A percentile compares a stretch with the other conserved stretches of the same genome.
phyloP scores from a whole-genome alignment of 2,797 vertebrate species.

The Allobates femoralis region DNA sequence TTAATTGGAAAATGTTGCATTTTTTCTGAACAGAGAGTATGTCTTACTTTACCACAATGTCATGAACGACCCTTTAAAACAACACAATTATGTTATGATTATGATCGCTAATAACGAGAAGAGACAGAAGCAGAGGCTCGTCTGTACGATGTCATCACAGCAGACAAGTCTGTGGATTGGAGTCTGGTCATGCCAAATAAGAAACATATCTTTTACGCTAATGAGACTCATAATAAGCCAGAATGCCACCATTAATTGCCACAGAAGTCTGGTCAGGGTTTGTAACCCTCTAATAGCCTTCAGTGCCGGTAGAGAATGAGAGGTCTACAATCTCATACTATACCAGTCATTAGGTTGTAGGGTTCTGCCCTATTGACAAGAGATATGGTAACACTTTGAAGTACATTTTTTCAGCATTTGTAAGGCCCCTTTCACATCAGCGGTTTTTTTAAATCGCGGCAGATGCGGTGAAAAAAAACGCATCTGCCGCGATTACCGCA shows the following conservation, averaged over 20 bases:
- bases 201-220: neutral
- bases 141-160: neutral
- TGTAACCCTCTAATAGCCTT: too few species aligned
- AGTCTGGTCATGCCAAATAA: slow-evolving; percentile 1
- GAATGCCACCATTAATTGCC: neutral
- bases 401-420: too few species aligned
- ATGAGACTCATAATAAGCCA: neutral
- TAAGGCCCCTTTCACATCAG: too few species aligned
- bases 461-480: too few species aligned
- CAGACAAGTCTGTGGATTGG: slow-evolving; percentile 3
- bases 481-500: too few species aligned
- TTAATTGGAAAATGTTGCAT: slow-evolving; percentile 44
- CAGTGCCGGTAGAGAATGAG: neutral
- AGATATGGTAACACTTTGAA: too few species aligned
- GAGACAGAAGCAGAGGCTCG: neutral
- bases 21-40: neutral
- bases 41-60: slow-evolving; percentile 30
- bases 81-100: neutral
- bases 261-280: neutral
- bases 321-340: neutral
- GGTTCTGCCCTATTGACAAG: too few species aligned
- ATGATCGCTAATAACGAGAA: neutral
- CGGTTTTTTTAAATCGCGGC: too few species aligned
- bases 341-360: too few species aligned
- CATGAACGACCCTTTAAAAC: slow-evolving; percentile 6